A percentile compares a stretch with the other conserved stretches of the same genome.
phyloP scores from a whole-genome alignment of 2,888 invertebrate genomes.

The Patella ulyssiponensis region DNA sequence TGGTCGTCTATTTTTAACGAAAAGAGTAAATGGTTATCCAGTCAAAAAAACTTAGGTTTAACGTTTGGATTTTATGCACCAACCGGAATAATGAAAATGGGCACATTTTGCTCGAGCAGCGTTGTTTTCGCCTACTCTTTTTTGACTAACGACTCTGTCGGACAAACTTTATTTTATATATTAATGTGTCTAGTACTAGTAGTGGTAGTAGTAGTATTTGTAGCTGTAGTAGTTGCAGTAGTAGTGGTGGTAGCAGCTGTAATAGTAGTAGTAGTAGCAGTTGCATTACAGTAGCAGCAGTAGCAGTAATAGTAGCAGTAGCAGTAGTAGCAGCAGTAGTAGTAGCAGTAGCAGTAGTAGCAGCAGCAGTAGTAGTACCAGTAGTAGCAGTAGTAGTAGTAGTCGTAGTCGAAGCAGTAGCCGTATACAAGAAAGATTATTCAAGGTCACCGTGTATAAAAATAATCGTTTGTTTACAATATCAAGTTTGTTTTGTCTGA shows the following conservation, averaged over 20 bases:
- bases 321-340: not conserved
- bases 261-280: not conserved
- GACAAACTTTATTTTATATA: too few relatives aligned
- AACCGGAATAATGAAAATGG: too few relatives aligned
- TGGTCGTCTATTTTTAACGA: too few relatives aligned
- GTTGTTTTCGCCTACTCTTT: too few relatives aligned
- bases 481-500: too few relatives aligned
- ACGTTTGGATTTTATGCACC: too few relatives aligned
- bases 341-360: constrained; percentile 10
- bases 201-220: constrained; percentile 4
- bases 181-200: not conserved
- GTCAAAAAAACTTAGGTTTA: too few relatives aligned
- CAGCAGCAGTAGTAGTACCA: constrained; percentile 1
- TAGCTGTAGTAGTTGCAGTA: not conserved
- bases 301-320: not conserved
- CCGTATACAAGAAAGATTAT: not conserved
- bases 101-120: too few relatives aligned
- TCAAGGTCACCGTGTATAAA: too few relatives aligned
- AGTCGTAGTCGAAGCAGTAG: not conserved
- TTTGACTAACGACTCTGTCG: too few relatives aligned
- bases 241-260: not conserved
- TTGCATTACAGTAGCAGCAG: not conserved
- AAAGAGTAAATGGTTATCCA: too few relatives aligned
- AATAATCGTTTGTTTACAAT: too few relatives aligned
- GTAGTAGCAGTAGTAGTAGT: not conserved